Percentiles rank a stretch among this genome's conserved stretches.
Conservation (phyloP, 2,113 vertebrate species). For the Marmota flaviventris region DNA sequence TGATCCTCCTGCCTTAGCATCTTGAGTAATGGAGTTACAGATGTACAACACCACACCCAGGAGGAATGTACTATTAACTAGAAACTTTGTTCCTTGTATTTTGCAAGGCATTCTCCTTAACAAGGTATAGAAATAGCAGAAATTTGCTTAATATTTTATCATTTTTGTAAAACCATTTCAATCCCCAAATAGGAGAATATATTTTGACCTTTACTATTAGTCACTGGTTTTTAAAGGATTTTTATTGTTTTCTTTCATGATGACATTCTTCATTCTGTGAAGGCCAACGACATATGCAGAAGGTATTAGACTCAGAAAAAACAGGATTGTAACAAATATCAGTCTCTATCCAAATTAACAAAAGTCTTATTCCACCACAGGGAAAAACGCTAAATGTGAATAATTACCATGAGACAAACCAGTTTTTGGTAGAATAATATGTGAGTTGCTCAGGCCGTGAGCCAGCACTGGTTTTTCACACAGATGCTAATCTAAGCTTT, state of each 20-base stretch:
- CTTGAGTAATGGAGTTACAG: too few relatives aligned
- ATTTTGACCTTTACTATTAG: constrained; percentile 70
- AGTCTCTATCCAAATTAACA: constrained; percentile 15
- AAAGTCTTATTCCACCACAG: not conserved
- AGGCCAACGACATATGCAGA: constrained; percentile 36
- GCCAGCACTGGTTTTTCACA: not conserved
- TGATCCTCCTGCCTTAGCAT: too few relatives aligned
- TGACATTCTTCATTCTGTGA: constrained; percentile 57
- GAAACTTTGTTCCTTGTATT: constrained; percentile 23
- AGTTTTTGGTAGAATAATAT: not conserved
- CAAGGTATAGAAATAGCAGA: constrained; percentile 52
- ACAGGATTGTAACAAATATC: constrained; percentile 13
- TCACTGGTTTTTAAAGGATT: constrained; percentile 56
- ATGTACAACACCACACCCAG: too few relatives aligned
- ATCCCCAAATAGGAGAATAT: constrained; percentile 64
- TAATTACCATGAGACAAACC: not conserved
- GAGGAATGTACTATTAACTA: not conserved
- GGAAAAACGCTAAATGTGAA: not conserved
- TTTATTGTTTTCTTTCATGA: constrained; percentile 70
- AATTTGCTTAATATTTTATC: constrained; percentile 66
- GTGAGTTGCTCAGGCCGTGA: not conserved
- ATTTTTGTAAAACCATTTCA: constrained; percentile 54
- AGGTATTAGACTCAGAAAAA: not conserved
- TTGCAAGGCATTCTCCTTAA: constrained; percentile 51
- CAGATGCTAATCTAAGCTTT: not conserved